Evolutionary conservation across 2,888 invertebrate species (phyloP).

Genomic region (Lampropteryx suffumata): DNA sequence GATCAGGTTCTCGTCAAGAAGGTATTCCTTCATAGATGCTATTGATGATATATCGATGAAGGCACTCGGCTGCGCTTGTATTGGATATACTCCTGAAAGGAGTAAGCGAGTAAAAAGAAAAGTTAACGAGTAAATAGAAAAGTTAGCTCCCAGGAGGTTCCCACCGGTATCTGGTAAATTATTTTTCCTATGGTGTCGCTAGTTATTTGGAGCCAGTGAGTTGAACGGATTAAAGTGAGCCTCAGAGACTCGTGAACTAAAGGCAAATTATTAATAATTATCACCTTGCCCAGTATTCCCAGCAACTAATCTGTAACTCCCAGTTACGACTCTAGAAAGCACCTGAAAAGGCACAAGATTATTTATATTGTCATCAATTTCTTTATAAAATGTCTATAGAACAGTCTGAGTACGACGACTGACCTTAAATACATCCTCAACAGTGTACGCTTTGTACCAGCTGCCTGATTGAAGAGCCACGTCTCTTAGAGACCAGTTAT

Average conservation of each 20-base stretch:
- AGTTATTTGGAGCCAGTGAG: too few species aligned
- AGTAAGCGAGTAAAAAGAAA: too few species aligned
- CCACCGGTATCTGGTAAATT: too few species aligned
- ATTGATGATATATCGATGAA: constrained; percentile 85
- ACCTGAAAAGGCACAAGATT: constrained; percentile 47
- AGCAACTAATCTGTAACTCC: constrained; percentile 84
- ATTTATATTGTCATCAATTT: background rate
- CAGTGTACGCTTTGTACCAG: constrained; percentile 83
- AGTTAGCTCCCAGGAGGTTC: too few species aligned
- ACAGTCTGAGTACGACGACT: too few species aligned
- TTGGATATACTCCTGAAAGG: constrained; percentile 72
- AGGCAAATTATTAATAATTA: background rate
- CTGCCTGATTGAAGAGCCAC: constrained; percentile 56
- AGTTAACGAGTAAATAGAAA: too few species aligned
- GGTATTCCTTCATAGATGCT: constrained; percentile 67
- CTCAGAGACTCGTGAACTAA: too few species aligned
- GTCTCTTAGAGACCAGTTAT: constrained; percentile 45
- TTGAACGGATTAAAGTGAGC: too few species aligned
- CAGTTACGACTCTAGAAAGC: constrained; percentile 66
- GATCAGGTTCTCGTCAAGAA: constrained; percentile 65
- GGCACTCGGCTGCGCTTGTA: constrained; percentile 63
- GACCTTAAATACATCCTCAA: constrained; percentile 82
- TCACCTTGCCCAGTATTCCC: constrained; percentile 90
- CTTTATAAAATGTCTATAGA: too few species aligned
- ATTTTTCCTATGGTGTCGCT: too few species aligned